phyloP scores from a whole-genome alignment of 1,140 invertebrate species.

The Dinoponera quadriceps region DNA sequence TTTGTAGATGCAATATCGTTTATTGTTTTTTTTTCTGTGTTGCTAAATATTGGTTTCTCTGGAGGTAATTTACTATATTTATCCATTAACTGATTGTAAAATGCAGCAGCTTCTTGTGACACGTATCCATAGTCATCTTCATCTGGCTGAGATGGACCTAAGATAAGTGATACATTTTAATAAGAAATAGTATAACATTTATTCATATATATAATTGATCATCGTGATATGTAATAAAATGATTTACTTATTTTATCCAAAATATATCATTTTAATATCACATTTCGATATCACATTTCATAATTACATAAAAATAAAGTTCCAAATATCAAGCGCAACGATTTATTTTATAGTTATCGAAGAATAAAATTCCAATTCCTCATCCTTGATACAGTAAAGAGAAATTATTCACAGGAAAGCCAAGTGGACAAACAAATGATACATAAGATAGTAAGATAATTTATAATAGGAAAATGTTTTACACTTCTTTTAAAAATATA shows the following conservation, averaged over 20 bases:
- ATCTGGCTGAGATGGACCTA: constrained; percentile 91
- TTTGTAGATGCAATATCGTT: constrained; percentile 86
- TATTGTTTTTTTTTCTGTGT: constrained; percentile 81
- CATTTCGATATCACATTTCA: background rate
- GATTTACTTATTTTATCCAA: background rate
- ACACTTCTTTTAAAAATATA: background rate
- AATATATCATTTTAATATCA: constrained; percentile 1
- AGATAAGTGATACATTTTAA: too few species aligned
- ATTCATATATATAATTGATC: background rate
- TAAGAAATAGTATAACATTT: constrained; percentile 41
- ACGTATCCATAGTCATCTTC: constrained; percentile 96
- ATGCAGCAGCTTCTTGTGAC: constrained; percentile 92
- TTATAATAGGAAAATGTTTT: background rate
- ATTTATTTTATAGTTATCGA: background rate
- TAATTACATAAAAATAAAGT: constrained; percentile 60
- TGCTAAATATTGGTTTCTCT: constrained; percentile 85
- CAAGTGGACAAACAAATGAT: background rate
- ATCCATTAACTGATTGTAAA: constrained; percentile 94
- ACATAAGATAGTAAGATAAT: constrained; percentile 11
- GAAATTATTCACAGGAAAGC: background rate
- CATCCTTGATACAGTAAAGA: background rate
- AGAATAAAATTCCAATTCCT: background rate
- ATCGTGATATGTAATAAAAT: background rate
- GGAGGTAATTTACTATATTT: constrained; percentile 91
- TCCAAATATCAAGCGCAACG: constrained; percentile 46